phyloP scores from a whole-genome alignment of 2,113 vertebrate species.

The Corydoras maculifer region DNA sequence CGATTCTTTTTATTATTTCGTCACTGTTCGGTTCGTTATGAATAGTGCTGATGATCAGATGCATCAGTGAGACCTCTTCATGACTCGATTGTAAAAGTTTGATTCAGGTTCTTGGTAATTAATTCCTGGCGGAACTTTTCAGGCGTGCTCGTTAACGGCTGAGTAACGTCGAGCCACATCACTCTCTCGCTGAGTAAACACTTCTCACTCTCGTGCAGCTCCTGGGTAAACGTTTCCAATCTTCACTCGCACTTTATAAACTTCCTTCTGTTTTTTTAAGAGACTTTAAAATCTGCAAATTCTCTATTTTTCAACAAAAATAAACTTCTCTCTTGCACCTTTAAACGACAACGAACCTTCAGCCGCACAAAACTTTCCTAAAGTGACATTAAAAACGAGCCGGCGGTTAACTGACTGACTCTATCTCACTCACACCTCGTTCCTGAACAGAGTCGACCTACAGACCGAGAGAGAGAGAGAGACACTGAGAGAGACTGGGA shows the following conservation, averaged over 20 bases:
- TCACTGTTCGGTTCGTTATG: too few relatives aligned
- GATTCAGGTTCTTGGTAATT: not conserved
- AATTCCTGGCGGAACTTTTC: not conserved
- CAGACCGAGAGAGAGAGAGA: not conserved
- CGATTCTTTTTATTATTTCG: not conserved
- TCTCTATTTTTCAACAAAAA: not conserved
- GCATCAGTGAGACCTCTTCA: not conserved
- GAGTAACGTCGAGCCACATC: too few relatives aligned
- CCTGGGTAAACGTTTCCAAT: slow-evolving; percentile 4
- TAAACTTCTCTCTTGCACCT: not conserved
- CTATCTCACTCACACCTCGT: not conserved
- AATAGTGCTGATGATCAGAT: not conserved
- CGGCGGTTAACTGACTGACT: not conserved
- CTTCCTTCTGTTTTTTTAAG: too few relatives aligned
- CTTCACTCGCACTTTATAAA: not conserved
- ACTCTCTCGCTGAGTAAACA: not conserved
- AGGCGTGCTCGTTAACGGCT: too few relatives aligned
- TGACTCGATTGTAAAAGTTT: not conserved
- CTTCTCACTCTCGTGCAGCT: not conserved
- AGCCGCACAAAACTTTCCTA: not conserved
- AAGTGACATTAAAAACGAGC: not conserved
- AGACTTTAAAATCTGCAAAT: not conserved
- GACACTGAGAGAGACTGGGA: slow-evolving; percentile 4
- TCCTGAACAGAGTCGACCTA: not conserved
- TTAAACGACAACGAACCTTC: not conserved